Base-by-base conservation (phyloP, 2,888 invertebrate genomes). In the Galerucella calmariensis region DNA sequence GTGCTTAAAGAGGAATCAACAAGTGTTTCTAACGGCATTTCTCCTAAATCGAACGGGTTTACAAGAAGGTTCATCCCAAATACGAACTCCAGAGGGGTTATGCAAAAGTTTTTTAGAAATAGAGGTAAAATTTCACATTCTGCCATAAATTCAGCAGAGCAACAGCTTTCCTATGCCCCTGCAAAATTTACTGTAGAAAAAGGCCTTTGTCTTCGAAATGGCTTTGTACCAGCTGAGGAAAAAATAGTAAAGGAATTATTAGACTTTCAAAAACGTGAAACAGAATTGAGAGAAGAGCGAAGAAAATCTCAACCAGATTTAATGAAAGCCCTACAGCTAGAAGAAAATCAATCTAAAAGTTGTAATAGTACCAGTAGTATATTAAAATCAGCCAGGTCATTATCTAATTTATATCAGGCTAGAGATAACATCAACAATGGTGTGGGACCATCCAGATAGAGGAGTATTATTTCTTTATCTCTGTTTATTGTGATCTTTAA, bases 101-200 rank as follows among this genome's bases (percentile, higher is more conserved):
- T 96, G 96, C 94, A 95, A 83, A 91, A 94, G 83, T 95, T 95
- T 85, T 91, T 96, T 77, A 94, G 94, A 74, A 93, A 93, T 44
- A 91, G 94, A 72, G 96, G 96, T 41, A 94, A 93, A 87, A 83
- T 93, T 74, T 88, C 88, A 2, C 81, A 87, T 46, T 83, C 87
- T n/a, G 77, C 75, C 81, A 85, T 59, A 81, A 81, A 78, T 56
- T 75, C 56, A 80, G 73, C 75, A 35, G 70, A 74, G 2, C 74
- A 75, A 79, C 69, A 81, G 81, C 53, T 84, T 81, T 79, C 80
- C 6, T 82, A 85, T 67, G 81, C 82, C 73, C 85, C 85, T 62
- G 87, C 89, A 1, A 86, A 88, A 72, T 83, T 87, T 51, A 81
- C 80, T 41, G 82, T 87, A 63, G 85, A 87, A 72, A 84, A 86